phyloP scores from a whole-genome alignment of 2,888 invertebrate genomes.

The Drosophila neonasuta region DNA sequence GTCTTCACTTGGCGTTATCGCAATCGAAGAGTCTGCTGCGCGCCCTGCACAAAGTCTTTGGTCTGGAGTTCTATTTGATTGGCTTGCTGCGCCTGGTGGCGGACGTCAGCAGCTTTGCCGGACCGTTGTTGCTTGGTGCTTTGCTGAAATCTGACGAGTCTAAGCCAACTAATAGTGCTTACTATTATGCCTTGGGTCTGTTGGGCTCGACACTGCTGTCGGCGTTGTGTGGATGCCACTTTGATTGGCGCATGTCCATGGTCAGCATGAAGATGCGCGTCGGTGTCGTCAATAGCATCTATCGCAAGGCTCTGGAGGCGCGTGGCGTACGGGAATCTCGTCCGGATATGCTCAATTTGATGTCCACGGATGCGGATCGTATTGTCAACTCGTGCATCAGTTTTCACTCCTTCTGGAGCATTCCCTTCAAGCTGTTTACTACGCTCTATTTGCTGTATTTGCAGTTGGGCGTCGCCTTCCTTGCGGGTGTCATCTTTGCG shows the following conservation, averaged over 20 bases:
- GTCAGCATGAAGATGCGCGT: slow-evolving; percentile 94
- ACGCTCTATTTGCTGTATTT: slow-evolving; percentile 92
- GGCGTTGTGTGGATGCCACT: slow-evolving; percentile 92
- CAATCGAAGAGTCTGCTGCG: slow-evolving; percentile 84
- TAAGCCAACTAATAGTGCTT: slow-evolving; percentile 83
- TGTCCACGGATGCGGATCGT: slow-evolving; percentile 97
- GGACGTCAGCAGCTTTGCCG: slow-evolving; percentile 93
- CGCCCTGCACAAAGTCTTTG: slow-evolving; percentile 89
- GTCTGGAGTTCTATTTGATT: slow-evolving; percentile 91
- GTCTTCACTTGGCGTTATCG: slow-evolving; percentile 80
- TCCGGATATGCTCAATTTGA: slow-evolving; percentile 97
- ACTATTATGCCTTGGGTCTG: slow-evolving; percentile 86
- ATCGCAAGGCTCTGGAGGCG: slow-evolving; percentile 84
- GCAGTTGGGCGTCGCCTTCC: slow-evolving; percentile 94
- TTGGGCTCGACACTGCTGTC: slow-evolving; percentile 87
- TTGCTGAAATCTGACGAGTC: slow-evolving; percentile 84
- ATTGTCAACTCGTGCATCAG: slow-evolving; percentile 97
- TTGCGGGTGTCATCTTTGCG: slow-evolving; percentile 94
- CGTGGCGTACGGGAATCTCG: slow-evolving; percentile 83
- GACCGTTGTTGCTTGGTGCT: slow-evolving; percentile 92
- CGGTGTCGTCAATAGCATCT: slow-evolving; percentile 91
- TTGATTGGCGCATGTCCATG: slow-evolving; percentile 92
- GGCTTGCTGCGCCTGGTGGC: slow-evolving; percentile 91
- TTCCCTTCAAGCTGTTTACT: slow-evolving; percentile 91
- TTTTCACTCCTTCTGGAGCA: slow-evolving; percentile 98